Base-by-base conservation (phyloP, 2,888 invertebrate species). In the Sericinus montela region DNA sequence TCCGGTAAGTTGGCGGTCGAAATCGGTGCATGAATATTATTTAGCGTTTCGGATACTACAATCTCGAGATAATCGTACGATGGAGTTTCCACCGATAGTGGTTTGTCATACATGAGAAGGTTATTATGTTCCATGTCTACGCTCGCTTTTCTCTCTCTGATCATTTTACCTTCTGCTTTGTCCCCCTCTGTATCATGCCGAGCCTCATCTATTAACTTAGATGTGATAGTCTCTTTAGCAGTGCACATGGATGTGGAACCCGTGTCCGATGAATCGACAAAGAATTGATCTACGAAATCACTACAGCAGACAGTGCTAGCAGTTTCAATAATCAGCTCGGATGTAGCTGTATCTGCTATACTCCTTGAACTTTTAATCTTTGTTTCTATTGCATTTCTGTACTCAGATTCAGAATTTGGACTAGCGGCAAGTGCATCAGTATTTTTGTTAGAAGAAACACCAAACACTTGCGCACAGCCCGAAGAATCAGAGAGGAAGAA, bases 1-100 rank as follows among this genome's bases (percentile, higher is more conserved):
- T 63, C 57, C 8, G 60, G 48, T 7, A 51, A 51, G 23, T 42
- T 46, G 32, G 38, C 56, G 48, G 57, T 68, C 3, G 57, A 43
- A 4, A 57, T 54, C 1, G 67, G 58, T 8, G 55, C 53, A 13
- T 63, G 46, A 35, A 58, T 58, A 11, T 63, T 54, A 51, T 72
- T 74, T 13, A 75, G 49, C 0, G 83, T 80, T 64, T 88, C 88
- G 1, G 89, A 86, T 3, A 89, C 85, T 1, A 82, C 79, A 7
- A 89, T 77, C 59, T 89, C 89, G 19, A 89, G 67, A 30, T 85
- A 59, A 53, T 88, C 88, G 56, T 73, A 84, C 1, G 74, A 55
- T 3, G 77, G 69, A 1, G 72, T 62, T n/a, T 71, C 68, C 3
- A 73, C 48, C 3, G 63, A 53, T 2, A 75, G 59, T 9, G 70